Base-by-base conservation (phyloP, 2,797 vertebrate species). In the Sardinella longiceps region DNA sequence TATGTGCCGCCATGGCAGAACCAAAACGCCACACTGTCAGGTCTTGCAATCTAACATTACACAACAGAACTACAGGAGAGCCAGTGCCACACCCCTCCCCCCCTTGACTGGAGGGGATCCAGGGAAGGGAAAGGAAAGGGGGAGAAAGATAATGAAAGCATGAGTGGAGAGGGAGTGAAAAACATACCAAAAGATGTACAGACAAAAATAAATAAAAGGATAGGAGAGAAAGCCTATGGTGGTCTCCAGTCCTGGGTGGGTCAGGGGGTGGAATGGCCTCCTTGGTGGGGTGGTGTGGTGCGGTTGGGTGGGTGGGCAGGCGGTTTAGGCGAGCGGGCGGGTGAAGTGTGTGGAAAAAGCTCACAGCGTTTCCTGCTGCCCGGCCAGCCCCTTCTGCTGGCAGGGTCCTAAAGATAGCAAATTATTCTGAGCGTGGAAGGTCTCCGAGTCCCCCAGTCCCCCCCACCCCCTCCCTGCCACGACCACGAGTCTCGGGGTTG, bases 351-450 rank as follows among this genome's bases (percentile, higher is more conserved):
- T 87, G 90, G 93, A 70, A 74, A 77, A 77, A 77, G 70, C 70
- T 77, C 70, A 77, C 70, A 46, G 87, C 83, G 86, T 84, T 70
- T 77, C 83, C 86, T 81, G 60, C 77, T 83, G 87, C 80, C 84
- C 74, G 86, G 85, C 82, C 81, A 84, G 86, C 84, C 83, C 82
- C 66, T 2, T 43, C 84, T 86, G 84, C 85, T 86, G 85, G 84
- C 85, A 83, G 81, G 81, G 85, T 88, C 58, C 87, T 87, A 87
- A 84, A 87, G 85, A 88, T 83, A 88, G 45, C 87, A 63, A 66
- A 80, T 81, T 39, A 77, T 86, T 88, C 80, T 91, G 89, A 89
- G 93, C 85, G 88, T 80, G 58, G 88, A 85, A 84, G 84, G 87
- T 84, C 86, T 85, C 90, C 9, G 83, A 80, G 83, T 80, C 82